Conservation (phyloP, 2,888 invertebrate genomes). For the Octonoba sinensis region DNA sequence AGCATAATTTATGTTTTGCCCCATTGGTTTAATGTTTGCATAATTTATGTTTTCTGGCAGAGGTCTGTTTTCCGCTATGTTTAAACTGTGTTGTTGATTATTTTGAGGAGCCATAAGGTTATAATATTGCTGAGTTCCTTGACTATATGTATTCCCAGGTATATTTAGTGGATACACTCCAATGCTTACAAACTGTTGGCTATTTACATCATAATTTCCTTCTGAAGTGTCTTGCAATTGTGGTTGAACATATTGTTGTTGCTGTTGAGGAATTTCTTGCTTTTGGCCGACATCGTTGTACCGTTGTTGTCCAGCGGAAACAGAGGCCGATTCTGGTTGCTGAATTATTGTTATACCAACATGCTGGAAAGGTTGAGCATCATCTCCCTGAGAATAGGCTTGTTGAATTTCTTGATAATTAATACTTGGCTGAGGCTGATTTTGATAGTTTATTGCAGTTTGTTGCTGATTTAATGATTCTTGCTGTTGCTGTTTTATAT, state of each 20-base stretch:
- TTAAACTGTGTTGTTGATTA: not conserved
- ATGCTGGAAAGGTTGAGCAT: not conserved
- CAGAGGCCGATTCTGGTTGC: not conserved
- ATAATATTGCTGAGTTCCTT: constrained; percentile 15
- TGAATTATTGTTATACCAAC: constrained; percentile 13
- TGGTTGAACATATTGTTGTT: not conserved
- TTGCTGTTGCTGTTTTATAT: no score
- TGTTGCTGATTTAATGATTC: no score
- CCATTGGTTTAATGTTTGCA: not conserved
- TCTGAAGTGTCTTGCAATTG: not conserved
- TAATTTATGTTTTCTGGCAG: not conserved
- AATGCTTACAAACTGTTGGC: constrained; percentile 22
- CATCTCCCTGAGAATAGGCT: no score
- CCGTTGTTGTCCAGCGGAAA: not conserved
- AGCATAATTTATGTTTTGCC: not conserved
- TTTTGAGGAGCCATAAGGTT: constrained; percentile 16
- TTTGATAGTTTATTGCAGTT: no score
- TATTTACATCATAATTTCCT: not conserved
- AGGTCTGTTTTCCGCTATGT: no score
- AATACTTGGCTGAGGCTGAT: no score
- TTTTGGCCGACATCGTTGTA: not conserved
- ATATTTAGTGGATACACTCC: constrained; percentile 29
- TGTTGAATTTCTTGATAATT: no score
- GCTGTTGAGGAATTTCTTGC: constrained; percentile 4
- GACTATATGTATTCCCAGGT: not conserved